These are phyloP conservation scores for Loris lydekkerianus DNA, from an alignment of 2,797 vertebrate species.

Conservation along the genomic window DNA sequence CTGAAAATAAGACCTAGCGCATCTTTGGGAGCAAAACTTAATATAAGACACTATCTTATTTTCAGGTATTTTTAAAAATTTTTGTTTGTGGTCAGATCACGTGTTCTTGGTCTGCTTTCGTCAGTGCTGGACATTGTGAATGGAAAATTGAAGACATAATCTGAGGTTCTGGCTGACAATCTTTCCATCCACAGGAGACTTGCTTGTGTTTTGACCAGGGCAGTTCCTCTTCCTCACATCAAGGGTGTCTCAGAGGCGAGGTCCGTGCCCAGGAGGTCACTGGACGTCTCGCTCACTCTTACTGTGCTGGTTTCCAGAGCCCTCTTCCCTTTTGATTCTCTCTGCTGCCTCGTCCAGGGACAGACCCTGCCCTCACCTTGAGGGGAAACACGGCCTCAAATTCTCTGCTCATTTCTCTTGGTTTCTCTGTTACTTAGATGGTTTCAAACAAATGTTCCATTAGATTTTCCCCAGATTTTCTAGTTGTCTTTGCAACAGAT, in stretches of 20 bases:
- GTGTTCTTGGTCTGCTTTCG: background rate
- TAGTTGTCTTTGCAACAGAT: background rate
- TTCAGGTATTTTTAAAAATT: background rate
- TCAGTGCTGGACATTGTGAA: background rate
- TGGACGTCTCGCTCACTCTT: fast-evolving
- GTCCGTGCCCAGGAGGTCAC: background rate
- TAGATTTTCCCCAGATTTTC: background rate
- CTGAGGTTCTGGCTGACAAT: background rate
- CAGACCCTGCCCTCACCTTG: fast-evolving
- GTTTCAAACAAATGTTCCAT: fast-evolving
- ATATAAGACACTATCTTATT: too few species aligned
- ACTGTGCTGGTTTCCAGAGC: background rate
- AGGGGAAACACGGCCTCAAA: fast-evolving
- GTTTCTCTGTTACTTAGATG: background rate
- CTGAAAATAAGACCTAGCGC: too few species aligned
- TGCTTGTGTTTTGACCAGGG: background rate
- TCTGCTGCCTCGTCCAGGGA: fast-evolving
- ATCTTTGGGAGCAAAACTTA: too few species aligned
- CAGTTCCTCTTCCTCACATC: fast-evolving
- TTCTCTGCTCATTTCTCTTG: fast-evolving
- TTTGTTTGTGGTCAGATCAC: background rate
- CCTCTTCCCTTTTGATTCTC: background rate
- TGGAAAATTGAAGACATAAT: background rate
- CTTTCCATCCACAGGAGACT: background rate
- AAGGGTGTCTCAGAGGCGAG: background rate